phyloP scores from a whole-genome alignment of 2,113 vertebrate genomes.

The Campylomormyrus tamandua region DNA sequence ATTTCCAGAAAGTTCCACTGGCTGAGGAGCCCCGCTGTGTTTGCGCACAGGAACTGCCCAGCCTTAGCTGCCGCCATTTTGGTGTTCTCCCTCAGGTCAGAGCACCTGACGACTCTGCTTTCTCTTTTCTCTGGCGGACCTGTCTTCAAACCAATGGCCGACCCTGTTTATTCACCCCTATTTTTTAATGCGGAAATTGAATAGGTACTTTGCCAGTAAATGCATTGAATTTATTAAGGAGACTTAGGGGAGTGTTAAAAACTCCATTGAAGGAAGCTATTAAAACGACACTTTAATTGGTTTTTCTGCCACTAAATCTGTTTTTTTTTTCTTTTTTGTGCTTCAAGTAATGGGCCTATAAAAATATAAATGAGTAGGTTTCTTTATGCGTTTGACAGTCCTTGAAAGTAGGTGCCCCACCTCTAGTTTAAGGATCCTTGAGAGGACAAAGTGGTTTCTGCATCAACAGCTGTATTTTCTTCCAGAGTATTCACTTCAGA shows the following conservation, averaged over 20 bases:
- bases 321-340: constrained; percentile 44
- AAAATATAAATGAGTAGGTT: constrained; percentile 46
- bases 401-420: constrained; percentile 41
- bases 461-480: constrained; percentile 3
- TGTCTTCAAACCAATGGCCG: not conserved
- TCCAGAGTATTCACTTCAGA: not conserved
- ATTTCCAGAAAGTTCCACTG: not conserved
- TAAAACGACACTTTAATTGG: constrained; percentile 63
- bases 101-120: not conserved
- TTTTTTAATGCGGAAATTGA: constrained; percentile 45
- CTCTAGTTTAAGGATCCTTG: constrained; percentile 16
- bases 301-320: constrained; percentile 44
- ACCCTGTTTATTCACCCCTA: constrained; percentile 32
- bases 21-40: not conserved
- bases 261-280: constrained; percentile 61
- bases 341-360: constrained; percentile 40
- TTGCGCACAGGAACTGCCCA: not conserved
- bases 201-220: constrained; percentile 59
- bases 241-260: constrained; percentile 57
- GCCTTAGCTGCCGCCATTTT: not conserved
- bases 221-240: constrained; percentile 59
- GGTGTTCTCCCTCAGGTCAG: not conserved
- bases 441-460: not conserved
- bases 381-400: constrained; percentile 36
- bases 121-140: not conserved